These are phyloP conservation scores for Camponotus floridanus DNA, from an alignment of 1,140 invertebrate species.

Conservation along the genomic window DNA sequence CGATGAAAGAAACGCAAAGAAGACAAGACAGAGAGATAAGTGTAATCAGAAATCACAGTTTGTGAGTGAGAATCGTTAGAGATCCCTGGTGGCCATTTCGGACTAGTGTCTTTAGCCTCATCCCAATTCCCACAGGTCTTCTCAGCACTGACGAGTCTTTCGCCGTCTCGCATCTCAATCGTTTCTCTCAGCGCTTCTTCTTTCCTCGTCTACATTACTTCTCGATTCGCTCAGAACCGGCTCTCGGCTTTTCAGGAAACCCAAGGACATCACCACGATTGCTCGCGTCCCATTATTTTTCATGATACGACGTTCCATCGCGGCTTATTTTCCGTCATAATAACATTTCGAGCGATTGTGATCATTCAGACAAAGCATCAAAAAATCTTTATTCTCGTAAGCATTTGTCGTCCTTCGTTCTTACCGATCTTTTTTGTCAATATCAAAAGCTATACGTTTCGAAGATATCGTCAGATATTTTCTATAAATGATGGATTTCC, in stretches of 20 bases:
- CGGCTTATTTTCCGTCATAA: constrained; percentile 37
- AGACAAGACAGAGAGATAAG: neutral
- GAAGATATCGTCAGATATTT: neutral
- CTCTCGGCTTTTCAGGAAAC: constrained; percentile 24
- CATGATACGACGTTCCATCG: constrained; percentile 1
- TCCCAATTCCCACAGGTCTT: constrained; percentile 61
- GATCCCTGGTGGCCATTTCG: constrained; percentile 67
- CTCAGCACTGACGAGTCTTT: constrained; percentile 68
- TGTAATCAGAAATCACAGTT: constrained; percentile 76
- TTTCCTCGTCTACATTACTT: constrained; percentile 18
- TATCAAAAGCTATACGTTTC: neutral
- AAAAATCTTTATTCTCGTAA: constrained; percentile 27
- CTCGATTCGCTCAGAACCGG: neutral
- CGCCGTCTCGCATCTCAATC: constrained; percentile 74
- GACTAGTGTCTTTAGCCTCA: constrained; percentile 63
- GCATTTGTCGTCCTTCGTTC: neutral
- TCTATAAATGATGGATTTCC: neutral
- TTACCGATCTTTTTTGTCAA: neutral
- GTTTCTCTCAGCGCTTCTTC: constrained; percentile 44
- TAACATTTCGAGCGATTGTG: neutral
- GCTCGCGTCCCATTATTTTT: constrained; percentile 53
- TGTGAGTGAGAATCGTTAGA: constrained; percentile 73
- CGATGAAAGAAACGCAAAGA: constrained; percentile 25
- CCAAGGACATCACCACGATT: neutral
- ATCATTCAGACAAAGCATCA: constrained; percentile 30